Base-by-base conservation (phyloP, 2,888 invertebrate genomes). In the Diabrotica balteata region DNA sequence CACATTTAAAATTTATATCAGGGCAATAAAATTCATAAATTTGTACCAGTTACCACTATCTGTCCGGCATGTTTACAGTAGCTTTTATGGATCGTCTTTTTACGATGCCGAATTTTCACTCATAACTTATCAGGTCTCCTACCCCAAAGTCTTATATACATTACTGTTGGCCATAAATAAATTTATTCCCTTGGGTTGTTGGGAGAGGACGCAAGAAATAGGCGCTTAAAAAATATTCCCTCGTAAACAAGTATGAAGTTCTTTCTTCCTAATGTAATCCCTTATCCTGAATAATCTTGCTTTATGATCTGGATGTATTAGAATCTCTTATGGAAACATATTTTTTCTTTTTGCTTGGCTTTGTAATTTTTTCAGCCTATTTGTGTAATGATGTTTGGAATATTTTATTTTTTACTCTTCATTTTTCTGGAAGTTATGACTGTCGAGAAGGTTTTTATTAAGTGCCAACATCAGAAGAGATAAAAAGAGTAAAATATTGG, bases 201-300 rank as follows among this genome's bases (percentile, higher is more conserved):
- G 9, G 11, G 11, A 17, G 46, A 61, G 32, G 50, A 52, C 11
- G 57, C 9, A 11, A 43, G 55, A 66, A 61, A 61, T 61, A 46
- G 61, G 46, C 63, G 54, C 59, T 67, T 63, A 67, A 63, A 59
- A 63, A 59, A 67, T 67, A 59, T 54, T 44, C 50, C 45, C 43
- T 54, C 63, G 54, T 63, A 67, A 67, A 67, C 67, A 63, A 63
- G 67, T 63, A 67, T 53, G 63, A 63, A 50, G 63, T 58, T 63
- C 43, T 58, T 63, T 53, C 50, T 49, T 51, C 54, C 63, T 59
- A 63, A 67, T 55, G 59, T 59, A 59, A 67, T 63, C 59, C 54
- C 52, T 63, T 59, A 63, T 67, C 67, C 22, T 47, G 58, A 57
- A 57, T 57, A 66, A 66, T 57, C 61, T 46, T 51, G 45, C 61